Percentiles rank a stretch among this genome's conserved stretches.
phyloP scores from a whole-genome alignment of 2,797 vertebrate genomes.

The Ibycter americanus region DNA sequence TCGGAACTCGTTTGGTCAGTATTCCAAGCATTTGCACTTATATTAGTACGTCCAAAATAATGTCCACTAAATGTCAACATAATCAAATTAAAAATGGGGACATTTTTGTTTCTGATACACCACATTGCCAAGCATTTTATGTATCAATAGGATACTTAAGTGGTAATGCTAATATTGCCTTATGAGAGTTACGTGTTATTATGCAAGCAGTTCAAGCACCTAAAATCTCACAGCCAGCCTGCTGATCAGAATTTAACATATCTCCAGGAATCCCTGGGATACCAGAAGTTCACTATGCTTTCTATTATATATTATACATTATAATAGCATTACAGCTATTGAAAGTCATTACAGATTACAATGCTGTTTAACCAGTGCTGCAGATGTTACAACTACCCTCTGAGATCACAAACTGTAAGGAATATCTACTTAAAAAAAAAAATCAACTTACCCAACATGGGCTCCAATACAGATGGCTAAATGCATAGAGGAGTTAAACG shows the following conservation, averaged over 20 bases:
- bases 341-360: neutral
- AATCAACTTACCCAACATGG: neutral
- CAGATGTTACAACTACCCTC: neutral
- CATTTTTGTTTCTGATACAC: neutral
- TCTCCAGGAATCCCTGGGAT: neutral
- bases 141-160: neutral
- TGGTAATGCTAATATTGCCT: neutral
- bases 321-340: neutral
- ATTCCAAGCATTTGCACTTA: neutral
- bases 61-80: neutral
- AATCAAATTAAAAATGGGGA: neutral
- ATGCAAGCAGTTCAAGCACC: neutral
- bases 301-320: neutral
- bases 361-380: neutral
- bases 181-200: neutral
- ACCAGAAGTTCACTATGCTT: neutral
- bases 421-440: neutral
- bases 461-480: neutral
- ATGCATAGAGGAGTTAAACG: neutral
- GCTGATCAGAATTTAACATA: neutral
- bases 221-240: neutral
- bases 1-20: neutral
- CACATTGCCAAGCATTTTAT: neutral
- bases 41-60: neutral
- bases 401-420: neutral